phyloP scores from a whole-genome alignment of 1,140 invertebrate genomes.

The Apis mellifera region Amel_HAv3.1 CM009937.2:1345501-1346000 shows the following conservation, averaged over 20 bases:
- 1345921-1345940: slow-evolving; percentile 25
- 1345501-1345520: neutral
- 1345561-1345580: slow-evolving; percentile 89
- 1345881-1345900: neutral
- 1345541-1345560: slow-evolving; percentile 89
- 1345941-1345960: neutral
- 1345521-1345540: slow-evolving; percentile 80
- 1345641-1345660: slow-evolving; percentile 41
- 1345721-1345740: slow-evolving; percentile 9
- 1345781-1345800: neutral
- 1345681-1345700: slow-evolving; percentile 22
- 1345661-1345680: slow-evolving; percentile 47
- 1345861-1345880: slow-evolving; percentile 3
- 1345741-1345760: slow-evolving; percentile 3
- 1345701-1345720: slow-evolving; percentile 31
- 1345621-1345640: slow-evolving; percentile 7
- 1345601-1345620: slow-evolving; percentile 88
- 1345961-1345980: neutral
- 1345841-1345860: slow-evolving; percentile 31
- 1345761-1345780: slow-evolving; percentile 1
- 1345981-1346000: too few relatives aligned
- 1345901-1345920: slow-evolving; percentile 16
- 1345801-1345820: slow-evolving; percentile 14
- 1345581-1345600: slow-evolving; percentile 88
- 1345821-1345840: slow-evolving; percentile 18